Evolutionary conservation across 2,113 vertebrate genomes (phyloP).

Genomic region (Amphiprion ocellaris): DNA sequence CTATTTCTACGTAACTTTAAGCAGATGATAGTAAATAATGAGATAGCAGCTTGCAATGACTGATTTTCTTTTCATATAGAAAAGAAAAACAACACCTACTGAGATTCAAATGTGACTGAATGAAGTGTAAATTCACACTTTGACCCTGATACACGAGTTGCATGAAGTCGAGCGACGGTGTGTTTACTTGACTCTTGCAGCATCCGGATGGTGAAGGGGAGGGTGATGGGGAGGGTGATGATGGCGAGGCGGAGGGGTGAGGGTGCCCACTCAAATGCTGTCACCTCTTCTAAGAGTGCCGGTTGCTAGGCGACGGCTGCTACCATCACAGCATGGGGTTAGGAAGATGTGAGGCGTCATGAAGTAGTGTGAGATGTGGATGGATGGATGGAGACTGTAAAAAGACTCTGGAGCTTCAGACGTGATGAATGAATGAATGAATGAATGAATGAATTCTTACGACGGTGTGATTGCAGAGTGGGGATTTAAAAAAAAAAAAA

Average conservation of each 20-base stretch:
- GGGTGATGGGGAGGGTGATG: neutral
- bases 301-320: constrained; percentile 79
- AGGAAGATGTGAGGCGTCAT: constrained; percentile 65
- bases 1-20: too few species aligned
- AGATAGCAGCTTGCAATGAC: too few species aligned
- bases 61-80: too few species aligned
- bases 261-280: constrained; percentile 80
- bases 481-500: too few species aligned
- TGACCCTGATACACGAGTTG: neutral
- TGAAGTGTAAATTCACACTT: neutral
- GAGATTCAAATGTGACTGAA: neutral
- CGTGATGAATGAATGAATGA: constrained; percentile 11
- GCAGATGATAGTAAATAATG: too few species aligned
- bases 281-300: constrained; percentile 73
- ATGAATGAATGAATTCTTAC: constrained; percentile 46
- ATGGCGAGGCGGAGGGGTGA: constrained; percentile 54
- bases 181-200: constrained; percentile 64
- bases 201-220: constrained; percentile 51
- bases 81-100: too few species aligned
- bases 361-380: constrained; percentile 41
- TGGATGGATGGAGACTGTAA: constrained; percentile 24
- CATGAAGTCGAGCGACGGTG: constrained; percentile 27
- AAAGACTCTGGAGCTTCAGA: constrained; percentile 47
- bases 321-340: constrained; percentile 71
- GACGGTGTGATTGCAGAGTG: constrained; percentile 3